Percentiles rank a stretch among this genome's conserved stretches.
Evolutionary conservation across 2,113 vertebrate genomes (phyloP).

Genomic region (Bufo gargarizans): DNA sequence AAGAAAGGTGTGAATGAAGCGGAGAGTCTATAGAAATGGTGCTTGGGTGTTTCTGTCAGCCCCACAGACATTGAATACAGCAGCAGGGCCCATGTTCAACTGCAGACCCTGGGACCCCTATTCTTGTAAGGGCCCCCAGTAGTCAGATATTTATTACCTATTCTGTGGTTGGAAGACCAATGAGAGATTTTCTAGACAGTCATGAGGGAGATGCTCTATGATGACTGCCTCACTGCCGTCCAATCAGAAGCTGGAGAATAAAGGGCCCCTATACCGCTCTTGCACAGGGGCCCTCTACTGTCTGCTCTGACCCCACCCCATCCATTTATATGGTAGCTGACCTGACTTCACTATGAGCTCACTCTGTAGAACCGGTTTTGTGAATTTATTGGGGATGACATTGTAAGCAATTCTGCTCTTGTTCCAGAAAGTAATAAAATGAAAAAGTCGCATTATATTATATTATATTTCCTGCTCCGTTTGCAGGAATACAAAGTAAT

Average conservation of each 20-base stretch:
- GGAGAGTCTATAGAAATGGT: no score
- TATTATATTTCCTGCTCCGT: conserved; percentile 56
- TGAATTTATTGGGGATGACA: conserved; percentile 31
- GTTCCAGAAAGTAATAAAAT: conserved; percentile 57
- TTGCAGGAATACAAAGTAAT: conserved; percentile 67
- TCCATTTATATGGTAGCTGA: not conserved
- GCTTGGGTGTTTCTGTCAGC: no score
- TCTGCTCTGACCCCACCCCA: not conserved
- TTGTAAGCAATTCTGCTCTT: conserved; percentile 34
- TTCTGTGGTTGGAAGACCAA: no score
- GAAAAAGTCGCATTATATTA: conserved; percentile 49
- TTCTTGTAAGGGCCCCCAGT: no score
- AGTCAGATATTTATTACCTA: no score
- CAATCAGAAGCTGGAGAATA: not conserved
- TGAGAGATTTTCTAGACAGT: not conserved
- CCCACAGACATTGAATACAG: no score
- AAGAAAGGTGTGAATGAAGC: no score
- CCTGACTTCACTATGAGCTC: not conserved
- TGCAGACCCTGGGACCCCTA: no score
- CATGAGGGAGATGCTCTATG: not conserved
- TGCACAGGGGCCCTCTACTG: not conserved
- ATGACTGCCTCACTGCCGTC: not conserved
- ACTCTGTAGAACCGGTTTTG: not conserved
- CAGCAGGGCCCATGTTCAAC: no score
- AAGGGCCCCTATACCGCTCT: not conserved